These are phyloP conservation scores for Hylaeus volcanicus DNA, from an alignment of 1,140 invertebrate species.

Conservation along the genomic window DNA sequence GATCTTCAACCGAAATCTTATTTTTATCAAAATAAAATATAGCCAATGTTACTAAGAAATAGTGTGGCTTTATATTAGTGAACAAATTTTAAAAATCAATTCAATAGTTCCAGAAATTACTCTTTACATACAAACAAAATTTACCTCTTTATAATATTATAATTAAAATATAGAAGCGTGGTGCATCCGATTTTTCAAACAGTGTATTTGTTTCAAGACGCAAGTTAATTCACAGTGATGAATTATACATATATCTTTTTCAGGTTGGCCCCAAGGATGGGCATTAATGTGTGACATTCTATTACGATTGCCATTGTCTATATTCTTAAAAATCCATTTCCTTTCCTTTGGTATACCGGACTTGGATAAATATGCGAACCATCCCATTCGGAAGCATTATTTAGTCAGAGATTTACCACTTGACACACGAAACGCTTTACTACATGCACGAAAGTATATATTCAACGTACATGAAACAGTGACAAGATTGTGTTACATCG, in stretches of 20 bases:
- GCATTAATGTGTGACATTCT: conserved; percentile 87
- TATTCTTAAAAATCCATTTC: conserved; percentile 87
- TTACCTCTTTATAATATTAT: too few relatives aligned
- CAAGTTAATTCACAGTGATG: background rate
- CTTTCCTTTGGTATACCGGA: conserved; percentile 82
- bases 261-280: conserved; percentile 86
- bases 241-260: background rate
- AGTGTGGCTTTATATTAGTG: too few relatives aligned
- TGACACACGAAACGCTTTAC: conserved; percentile 77
- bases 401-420: conserved; percentile 83
- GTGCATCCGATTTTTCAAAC: too few relatives aligned
- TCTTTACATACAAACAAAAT: too few relatives aligned
- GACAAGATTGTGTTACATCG: conserved; percentile 84
- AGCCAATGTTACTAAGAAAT: too few relatives aligned
- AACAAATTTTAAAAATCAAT: too few relatives aligned
- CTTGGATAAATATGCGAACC: conserved; percentile 83
- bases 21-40: too few relatives aligned
- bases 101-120: too few relatives aligned
- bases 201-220: background rate
- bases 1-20: too few relatives aligned
- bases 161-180: too few relatives aligned
- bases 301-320: conserved; percentile 85
- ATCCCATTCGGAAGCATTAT: conserved; percentile 86
- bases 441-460: conserved; percentile 85
- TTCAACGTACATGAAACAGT: conserved; percentile 83